Evolutionary conservation across 1,140 invertebrate genomes (phyloP).

Genomic region (Cydia amplana): DNA sequence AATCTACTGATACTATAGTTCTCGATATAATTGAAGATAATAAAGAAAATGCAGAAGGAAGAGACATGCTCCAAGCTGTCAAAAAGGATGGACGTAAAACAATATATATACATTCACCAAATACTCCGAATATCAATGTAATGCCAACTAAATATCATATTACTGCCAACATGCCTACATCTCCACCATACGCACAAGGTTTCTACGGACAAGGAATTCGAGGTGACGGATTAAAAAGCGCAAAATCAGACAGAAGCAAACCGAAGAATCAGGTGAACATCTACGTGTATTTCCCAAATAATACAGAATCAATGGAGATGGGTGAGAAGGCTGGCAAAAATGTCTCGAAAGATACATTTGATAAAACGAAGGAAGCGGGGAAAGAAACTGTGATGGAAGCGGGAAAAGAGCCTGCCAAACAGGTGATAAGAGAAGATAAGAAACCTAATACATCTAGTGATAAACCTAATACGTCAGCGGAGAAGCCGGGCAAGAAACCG

Average conservation of each 20-base stretch:
- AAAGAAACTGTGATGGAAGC: not conserved
- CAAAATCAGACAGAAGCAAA: not conserved
- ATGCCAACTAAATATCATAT: slow-evolving; percentile 2
- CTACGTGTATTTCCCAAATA: slow-evolving; percentile 18
- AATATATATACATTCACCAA: slow-evolving; percentile 18
- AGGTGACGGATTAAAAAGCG: not conserved
- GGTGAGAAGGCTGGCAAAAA: not conserved
- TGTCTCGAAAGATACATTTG: too few species aligned
- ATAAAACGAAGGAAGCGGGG: not conserved
- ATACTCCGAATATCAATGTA: not conserved
- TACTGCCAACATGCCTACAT: not conserved
- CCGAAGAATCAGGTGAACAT: slow-evolving; percentile 5
- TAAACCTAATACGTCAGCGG: not conserved
- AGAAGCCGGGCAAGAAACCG: not conserved
- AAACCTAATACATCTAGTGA: not conserved
- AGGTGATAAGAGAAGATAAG: not conserved
- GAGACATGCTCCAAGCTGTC: not conserved
- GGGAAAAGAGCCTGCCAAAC: not conserved
- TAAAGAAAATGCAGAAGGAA: not conserved
- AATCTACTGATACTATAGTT: not conserved
- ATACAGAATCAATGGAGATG: not conserved
- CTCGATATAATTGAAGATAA: not conserved
- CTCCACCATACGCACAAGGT: not conserved
- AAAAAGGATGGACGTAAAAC: slow-evolving; percentile 2
- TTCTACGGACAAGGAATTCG: not conserved